phyloP scores from a whole-genome alignment of 2,888 invertebrate species.

The Leucophenga maculata region DNA sequence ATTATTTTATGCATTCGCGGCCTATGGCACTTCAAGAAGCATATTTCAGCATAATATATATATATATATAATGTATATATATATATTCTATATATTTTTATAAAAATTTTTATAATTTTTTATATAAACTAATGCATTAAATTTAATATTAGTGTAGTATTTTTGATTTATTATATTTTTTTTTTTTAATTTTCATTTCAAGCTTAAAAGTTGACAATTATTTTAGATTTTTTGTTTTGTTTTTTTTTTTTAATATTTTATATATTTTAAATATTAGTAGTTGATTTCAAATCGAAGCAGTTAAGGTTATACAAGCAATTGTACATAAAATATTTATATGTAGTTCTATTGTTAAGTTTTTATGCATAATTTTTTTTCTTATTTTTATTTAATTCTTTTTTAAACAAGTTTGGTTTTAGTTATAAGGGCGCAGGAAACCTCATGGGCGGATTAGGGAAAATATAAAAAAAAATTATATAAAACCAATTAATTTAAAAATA shows the following conservation, averaged over 20 bases:
- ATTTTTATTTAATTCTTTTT: neutral
- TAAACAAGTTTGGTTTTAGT: neutral
- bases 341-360: conserved; percentile 5
- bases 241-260: conserved; percentile 18
- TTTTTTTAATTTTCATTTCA: conserved; percentile 38
- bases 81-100: too few species aligned
- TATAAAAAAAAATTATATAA: conserved; percentile 5
- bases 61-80: conserved; percentile 40
- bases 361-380: neutral
- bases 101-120: neutral
- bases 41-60: conserved; percentile 28
- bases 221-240: conserved; percentile 31
- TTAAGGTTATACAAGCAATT: conserved; percentile 4
- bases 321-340: conserved; percentile 16
- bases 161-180: conserved; percentile 30
- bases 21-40: conserved; percentile 33
- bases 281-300: conserved; percentile 17
- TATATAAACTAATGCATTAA: conserved; percentile 27
- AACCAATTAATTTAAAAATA: conserved; percentile 7
- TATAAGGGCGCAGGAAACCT: neutral
- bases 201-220: conserved; percentile 60
- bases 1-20: conserved; percentile 11
- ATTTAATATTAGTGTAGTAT: conserved; percentile 1
- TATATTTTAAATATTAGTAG: conserved; percentile 29
- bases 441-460: too few species aligned